These are phyloP conservation scores for Rostratula benghalensis DNA, from an alignment of 2,113 vertebrate genomes.

Conservation along the genomic window DNA sequence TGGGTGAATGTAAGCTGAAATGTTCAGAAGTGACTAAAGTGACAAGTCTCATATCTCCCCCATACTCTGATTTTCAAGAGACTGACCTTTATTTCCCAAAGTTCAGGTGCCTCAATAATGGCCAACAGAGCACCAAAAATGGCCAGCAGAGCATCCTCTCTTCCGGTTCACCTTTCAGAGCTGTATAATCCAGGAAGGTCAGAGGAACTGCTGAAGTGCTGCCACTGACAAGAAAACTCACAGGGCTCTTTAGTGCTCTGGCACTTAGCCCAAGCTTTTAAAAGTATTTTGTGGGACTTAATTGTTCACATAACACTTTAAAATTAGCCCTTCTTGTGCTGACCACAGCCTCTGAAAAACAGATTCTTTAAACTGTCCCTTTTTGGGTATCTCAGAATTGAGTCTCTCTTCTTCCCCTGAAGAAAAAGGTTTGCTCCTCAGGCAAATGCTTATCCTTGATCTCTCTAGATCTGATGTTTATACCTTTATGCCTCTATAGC, in stretches of 20 bases:
- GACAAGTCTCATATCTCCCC: not conserved
- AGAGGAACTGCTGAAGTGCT: not conserved
- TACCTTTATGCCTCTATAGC: slow-evolving; percentile 51
- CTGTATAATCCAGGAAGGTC: not conserved
- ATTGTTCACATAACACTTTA: not conserved
- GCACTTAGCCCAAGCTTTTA: not conserved
- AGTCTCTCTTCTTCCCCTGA: slow-evolving; percentile 29
- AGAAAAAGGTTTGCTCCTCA: slow-evolving; percentile 31
- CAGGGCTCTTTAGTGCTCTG: not conserved
- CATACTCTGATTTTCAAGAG: not conserved
- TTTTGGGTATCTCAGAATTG: not conserved
- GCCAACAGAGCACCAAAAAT: not conserved
- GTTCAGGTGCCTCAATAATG: not conserved
- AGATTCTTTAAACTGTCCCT: not conserved
- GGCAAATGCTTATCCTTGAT: slow-evolving; percentile 56
- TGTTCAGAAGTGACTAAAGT: not conserved
- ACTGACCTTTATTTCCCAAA: not conserved
- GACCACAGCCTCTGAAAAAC: not conserved
- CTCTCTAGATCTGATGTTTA: slow-evolving; percentile 47
- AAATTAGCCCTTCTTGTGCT: not conserved
- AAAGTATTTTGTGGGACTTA: not conserved
- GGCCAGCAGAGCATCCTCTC: not conserved
- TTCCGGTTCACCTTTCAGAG: not conserved
- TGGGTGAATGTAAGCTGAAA: not conserved
- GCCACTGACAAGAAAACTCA: not conserved